Evolutionary conservation across 2,797 vertebrate species (phyloP).

Genomic region (Chelon auratus): DNA sequence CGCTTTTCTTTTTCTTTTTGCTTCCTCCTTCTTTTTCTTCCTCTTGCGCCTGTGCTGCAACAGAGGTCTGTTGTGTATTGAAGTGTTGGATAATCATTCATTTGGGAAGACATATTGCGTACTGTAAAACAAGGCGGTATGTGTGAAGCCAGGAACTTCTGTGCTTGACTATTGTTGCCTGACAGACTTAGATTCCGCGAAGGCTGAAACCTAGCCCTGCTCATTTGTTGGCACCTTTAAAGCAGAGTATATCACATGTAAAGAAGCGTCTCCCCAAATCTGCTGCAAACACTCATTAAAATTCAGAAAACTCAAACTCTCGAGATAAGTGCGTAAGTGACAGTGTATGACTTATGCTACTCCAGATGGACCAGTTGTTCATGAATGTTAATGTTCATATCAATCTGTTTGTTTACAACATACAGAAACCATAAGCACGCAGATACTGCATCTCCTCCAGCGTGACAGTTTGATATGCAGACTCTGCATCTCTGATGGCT

Average conservation of each 20-base stretch:
- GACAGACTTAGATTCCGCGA: constrained; percentile 43
- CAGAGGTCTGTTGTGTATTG: constrained; percentile 76
- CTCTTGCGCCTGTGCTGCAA: constrained; percentile 63
- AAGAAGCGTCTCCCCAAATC: constrained; percentile 56
- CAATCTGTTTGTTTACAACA: constrained; percentile 48
- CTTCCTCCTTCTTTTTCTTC: constrained; percentile 57
- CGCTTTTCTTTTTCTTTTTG: constrained; percentile 69
- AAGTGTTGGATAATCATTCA: constrained; percentile 81
- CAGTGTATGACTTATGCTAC: constrained; percentile 53
- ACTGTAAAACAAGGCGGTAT: constrained; percentile 68
- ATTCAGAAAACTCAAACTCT: constrained; percentile 61
- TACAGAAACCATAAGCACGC: constrained; percentile 48
- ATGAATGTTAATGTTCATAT: constrained; percentile 67
- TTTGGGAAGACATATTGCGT: constrained; percentile 79
- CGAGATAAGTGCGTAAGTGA: constrained; percentile 55
- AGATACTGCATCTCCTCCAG: constrained; percentile 46
- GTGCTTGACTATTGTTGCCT: constrained; percentile 56
- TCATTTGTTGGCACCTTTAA: constrained; percentile 41
- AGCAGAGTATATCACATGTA: constrained; percentile 42
- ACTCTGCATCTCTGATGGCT: constrained; percentile 49
- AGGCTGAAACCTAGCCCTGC: constrained; percentile 34
- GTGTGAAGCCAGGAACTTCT: constrained; percentile 65
- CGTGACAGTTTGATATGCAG: constrained; percentile 52
- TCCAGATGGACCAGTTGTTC: constrained; percentile 62
- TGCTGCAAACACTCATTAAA: constrained; percentile 43